Evolutionary conservation across 2,888 invertebrate genomes (phyloP).

Genomic region (Drosophila anomalata): DNA sequence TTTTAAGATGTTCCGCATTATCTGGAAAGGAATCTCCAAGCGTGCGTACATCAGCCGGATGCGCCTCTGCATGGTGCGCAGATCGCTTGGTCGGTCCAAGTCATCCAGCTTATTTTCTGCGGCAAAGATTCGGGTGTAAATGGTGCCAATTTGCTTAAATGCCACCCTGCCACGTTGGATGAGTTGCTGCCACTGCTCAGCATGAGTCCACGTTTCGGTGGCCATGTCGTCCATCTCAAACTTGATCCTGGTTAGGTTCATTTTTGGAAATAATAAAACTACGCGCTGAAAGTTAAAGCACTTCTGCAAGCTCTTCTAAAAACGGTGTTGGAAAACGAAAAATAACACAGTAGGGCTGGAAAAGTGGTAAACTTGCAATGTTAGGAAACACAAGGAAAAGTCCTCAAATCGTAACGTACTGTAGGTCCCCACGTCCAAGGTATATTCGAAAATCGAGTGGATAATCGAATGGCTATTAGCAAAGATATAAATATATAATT

Average conservation of each 20-base stretch:
- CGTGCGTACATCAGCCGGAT: conserved; percentile 2
- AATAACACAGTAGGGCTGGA: no score
- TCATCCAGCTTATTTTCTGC: conserved; percentile 1
- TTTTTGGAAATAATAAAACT: neutral
- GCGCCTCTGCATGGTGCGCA: conserved; percentile 6
- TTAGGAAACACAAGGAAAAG: no score
- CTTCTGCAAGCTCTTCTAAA: neutral
- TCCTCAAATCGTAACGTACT: no score
- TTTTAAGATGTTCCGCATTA: conserved; percentile 3
- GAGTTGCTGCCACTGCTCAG: conserved; percentile 28
- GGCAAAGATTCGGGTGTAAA: conserved; percentile 6
- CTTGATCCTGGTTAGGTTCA: conserved; percentile 5
- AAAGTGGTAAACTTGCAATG: neutral
- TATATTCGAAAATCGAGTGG: no score
- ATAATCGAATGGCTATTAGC: no score
- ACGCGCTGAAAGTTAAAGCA: neutral
- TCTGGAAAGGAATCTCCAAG: neutral
- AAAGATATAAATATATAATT: no score
- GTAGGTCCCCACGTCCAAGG: neutral
- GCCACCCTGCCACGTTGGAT: conserved; percentile 23
- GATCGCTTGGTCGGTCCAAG: no score
- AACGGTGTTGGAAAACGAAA: neutral
- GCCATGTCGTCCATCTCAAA: conserved; percentile 19
- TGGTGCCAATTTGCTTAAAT: conserved; percentile 8
- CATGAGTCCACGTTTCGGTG: conserved; percentile 14